Conservation (phyloP, 2,797 vertebrate species). For the Sebastes matsubarae region DNA sequence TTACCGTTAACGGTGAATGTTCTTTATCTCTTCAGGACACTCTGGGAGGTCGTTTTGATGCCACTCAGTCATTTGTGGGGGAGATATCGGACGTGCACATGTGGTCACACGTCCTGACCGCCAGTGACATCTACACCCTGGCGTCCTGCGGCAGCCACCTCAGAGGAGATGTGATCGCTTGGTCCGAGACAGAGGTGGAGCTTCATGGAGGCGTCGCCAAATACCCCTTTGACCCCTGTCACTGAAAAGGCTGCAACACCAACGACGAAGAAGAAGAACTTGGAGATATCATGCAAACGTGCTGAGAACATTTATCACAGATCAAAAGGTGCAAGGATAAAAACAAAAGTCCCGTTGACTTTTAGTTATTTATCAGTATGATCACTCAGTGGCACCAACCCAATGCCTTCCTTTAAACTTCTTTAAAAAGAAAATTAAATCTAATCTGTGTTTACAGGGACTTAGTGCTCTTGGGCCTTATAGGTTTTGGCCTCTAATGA, state of each 20-base stretch:
- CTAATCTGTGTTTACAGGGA: constrained; percentile 43
- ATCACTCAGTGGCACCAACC: neutral
- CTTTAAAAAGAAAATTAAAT: constrained; percentile 5
- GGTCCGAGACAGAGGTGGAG: constrained; percentile 83
- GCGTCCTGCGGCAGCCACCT: constrained; percentile 82
- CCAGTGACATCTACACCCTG: constrained; percentile 82
- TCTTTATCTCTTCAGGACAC: constrained; percentile 78
- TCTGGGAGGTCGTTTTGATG: constrained; percentile 88
- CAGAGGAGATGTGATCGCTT: constrained; percentile 84
- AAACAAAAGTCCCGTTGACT: neutral
- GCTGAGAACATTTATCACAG: neutral
- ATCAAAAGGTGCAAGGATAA: neutral
- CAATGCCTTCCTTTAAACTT: constrained; percentile 70
- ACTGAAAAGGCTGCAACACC: constrained; percentile 67
- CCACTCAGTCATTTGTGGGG: constrained; percentile 87
- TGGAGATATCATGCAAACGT: neutral
- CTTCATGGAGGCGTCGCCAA: constrained; percentile 85
- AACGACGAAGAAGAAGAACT: neutral
- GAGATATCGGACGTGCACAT: constrained; percentile 88
- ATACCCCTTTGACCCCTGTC: constrained; percentile 86
- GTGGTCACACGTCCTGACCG: constrained; percentile 85
- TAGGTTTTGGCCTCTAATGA: neutral
- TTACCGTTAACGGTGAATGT: neutral
- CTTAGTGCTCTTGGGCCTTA: constrained; percentile 1
- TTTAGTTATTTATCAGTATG: neutral